Evolutionary conservation across 2,888 invertebrate species (phyloP), one percentile per base, ranked within the genome.

Genomic region (Chaetogeoica ovagalla): DNA sequence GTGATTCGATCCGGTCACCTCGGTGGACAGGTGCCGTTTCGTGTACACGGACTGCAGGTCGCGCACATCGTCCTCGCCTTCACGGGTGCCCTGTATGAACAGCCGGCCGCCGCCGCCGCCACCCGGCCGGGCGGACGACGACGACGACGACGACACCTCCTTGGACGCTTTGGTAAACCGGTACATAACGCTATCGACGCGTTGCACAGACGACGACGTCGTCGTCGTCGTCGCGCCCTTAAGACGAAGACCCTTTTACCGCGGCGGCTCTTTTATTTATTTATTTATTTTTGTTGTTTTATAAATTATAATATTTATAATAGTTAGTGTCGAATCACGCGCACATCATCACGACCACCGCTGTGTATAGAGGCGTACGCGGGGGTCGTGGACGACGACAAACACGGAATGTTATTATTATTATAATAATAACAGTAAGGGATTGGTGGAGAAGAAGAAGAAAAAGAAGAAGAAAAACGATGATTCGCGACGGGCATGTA

Each of bases 11-110:
- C 94, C 94, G 85, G 94, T 88, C 86, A 94, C 92, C 89, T 94
- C 94, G 84, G 94, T 94, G 85, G 93, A 92, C 85, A 94, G 88
- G 84, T 92, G 90, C 85, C 94, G 92, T 86, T 93, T 93, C 84
- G 94, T 94, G 85, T 92, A 91, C 86, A 94, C 90, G 86, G 93
- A 92, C 87, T 92, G 92, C 85, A 94, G 88, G 85, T 88, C 88
- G 86, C 90, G 88, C 70, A 82, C 83, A 8, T 79, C 82, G 70
- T 82, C 76, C 30, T 81, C 83, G 86, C 85, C 48, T 85, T 91
- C 91, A 48, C 91, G 88, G 39, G 90, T 91, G 65, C 91, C 93
- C 86, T 93, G 92, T 84, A 94, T 91, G 87, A 93, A 94, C 82
- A 94, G 89, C 82, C 93, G 90, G 30, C 81, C 69, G 52, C 83